Evolutionary conservation across 2,888 invertebrate genomes (phyloP).

Genomic region (Lysandra bellargus): DNA sequence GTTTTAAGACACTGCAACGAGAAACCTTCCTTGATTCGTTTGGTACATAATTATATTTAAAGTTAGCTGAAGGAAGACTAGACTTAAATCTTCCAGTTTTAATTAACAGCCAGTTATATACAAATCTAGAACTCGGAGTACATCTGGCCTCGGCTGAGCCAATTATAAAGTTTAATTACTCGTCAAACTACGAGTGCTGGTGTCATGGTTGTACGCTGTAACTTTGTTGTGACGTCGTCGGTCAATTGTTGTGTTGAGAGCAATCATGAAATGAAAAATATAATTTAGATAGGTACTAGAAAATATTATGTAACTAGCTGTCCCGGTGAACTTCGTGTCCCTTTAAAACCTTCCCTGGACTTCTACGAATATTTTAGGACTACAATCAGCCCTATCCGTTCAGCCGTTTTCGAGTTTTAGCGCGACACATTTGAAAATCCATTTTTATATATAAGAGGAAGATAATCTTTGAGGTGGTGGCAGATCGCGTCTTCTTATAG

Average conservation of each 20-base stretch:
- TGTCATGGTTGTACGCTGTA: constrained; percentile 40
- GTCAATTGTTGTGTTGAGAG: constrained; percentile 17
- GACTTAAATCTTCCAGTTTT: constrained; percentile 26
- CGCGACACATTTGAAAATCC: no score
- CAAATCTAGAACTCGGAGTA: constrained; percentile 12
- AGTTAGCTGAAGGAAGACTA: not conserved
- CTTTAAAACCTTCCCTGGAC: no score
- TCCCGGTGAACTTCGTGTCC: no score
- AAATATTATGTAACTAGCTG: no score
- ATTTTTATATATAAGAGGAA: no score
- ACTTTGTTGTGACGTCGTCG: constrained; percentile 34
- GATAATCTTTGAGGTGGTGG: no score
- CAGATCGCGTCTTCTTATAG: no score
- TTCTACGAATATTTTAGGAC: no score
- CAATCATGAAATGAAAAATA: not conserved
- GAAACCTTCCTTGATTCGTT: constrained; percentile 2
- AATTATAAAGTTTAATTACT: constrained; percentile 64
- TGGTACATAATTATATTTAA: constrained; percentile 2
- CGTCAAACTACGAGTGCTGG: constrained; percentile 44
- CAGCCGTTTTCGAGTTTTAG: no score
- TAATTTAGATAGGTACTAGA: no score
- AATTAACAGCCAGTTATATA: constrained; percentile 21
- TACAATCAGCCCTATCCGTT: no score
- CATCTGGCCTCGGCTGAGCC: constrained; percentile 48
- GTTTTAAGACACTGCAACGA: not conserved